Base-by-base conservation (phyloP, 2,888 invertebrate species). In the Leucophora obtusa region DNA sequence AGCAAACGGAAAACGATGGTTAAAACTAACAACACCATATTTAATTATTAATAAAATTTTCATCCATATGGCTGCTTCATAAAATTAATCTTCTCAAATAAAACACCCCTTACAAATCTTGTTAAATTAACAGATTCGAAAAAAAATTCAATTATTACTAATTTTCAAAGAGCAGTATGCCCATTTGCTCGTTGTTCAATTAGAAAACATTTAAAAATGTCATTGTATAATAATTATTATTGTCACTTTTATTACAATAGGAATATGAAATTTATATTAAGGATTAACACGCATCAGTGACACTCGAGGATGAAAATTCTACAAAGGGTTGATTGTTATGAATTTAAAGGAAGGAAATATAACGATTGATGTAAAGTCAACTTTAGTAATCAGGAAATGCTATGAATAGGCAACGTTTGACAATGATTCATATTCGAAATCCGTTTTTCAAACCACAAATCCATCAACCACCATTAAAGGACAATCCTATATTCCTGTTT, bases 321-420 rank as follows among this genome's bases (percentile, higher is more conserved):
- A 17, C 15, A 76, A 75, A 71, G 63, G 77, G 77, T 76, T 76
- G 70, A 1, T 66, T 28, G 28, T 17, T 56, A 33, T 68, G n/a
- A 18, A 69, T 47, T 47, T 38, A 11, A 51, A 24, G 35, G 9
- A 53, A 28, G 47, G 4, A 53, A 11, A 74, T 24, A 60, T 60
- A 62, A 59, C 17, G 53, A 28, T 74, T 50, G 7, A 18, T 63
- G 15, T 56, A 14, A 28, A 60, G 18, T 63, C 63, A 63, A 70
- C 28, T 15, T 33, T n/a, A 28, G 10, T 38, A 65, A 53, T 53
- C 10, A 33, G 9, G 14, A 60, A 60, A 56, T 56, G 38, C 47
- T 9, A 21, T 66, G 56, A 60, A 18, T 50, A 21, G 15, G n/a
- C 62, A 56, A 17, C 24, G 56, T 35, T 33, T 60, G 62, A 58